phyloP scores from a whole-genome alignment of 2,797 vertebrate genomes.

The Phaenicophaeus curvirostris region DNA sequence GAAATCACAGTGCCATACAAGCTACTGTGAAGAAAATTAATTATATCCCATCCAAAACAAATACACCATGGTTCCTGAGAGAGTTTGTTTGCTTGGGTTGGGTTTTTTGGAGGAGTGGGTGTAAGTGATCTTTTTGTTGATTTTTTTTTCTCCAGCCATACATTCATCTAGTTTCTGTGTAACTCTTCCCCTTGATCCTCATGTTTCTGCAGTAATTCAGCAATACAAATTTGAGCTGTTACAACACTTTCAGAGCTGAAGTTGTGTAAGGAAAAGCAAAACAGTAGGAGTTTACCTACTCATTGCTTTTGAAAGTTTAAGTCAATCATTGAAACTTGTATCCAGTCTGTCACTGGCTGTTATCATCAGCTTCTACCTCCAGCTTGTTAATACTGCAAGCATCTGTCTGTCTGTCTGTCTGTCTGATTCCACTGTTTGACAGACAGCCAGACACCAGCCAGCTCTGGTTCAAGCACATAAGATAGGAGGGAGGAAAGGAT shows the following conservation, averaged over 20 bases:
- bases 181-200: not conserved
- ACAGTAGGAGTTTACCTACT: not conserved
- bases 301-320: not conserved
- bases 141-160: not conserved
- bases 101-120: fast-evolving
- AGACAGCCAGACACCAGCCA: not conserved
- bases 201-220: not conserved
- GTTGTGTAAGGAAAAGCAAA: not conserved
- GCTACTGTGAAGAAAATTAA: not conserved
- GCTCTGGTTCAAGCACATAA: not conserved
- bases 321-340: not conserved
- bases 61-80: not conserved
- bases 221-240: not conserved
- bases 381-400: not conserved
- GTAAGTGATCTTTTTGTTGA: not conserved
- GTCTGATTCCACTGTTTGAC: not conserved
- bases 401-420: not conserved
- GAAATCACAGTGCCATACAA: not conserved
- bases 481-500: not conserved
- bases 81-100: not conserved
- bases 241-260: not conserved
- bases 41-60: not conserved
- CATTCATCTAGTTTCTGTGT: not conserved
- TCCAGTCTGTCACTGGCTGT: not conserved
- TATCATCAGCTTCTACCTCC: not conserved